These are phyloP conservation scores for Zaprionus nigranus DNA, from an alignment of 1,140 invertebrate species.

Conservation along the genomic window DNA sequence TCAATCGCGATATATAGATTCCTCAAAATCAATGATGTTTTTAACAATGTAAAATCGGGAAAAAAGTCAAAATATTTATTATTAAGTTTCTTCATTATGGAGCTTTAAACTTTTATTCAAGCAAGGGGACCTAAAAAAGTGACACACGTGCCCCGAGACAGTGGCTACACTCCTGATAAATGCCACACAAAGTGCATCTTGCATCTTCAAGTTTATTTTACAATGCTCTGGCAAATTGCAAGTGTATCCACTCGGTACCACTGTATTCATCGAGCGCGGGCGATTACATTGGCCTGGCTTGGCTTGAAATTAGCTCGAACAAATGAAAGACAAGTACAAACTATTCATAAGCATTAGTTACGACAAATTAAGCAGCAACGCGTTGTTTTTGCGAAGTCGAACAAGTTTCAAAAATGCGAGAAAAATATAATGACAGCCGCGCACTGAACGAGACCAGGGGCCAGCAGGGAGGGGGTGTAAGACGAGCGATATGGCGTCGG, in stretches of 20 bases:
- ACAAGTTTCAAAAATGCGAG: slow-evolving; percentile 81
- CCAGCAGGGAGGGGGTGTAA: slow-evolving; percentile 7
- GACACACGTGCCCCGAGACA: no score
- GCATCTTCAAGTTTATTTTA: background rate
- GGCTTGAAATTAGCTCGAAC: slow-evolving; percentile 53
- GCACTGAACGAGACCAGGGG: slow-evolving; percentile 13
- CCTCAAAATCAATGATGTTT: no score
- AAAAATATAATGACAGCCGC: slow-evolving; percentile 68
- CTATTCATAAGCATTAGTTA: slow-evolving; percentile 83
- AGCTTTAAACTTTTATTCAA: no score
- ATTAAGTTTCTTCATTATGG: no score
- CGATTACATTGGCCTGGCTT: slow-evolving; percentile 28
- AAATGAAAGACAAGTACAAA: slow-evolving; percentile 79
- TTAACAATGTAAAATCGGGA: no score
- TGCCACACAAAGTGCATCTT: no score
- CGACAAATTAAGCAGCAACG: slow-evolving; percentile 81
- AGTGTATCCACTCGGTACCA: background rate
- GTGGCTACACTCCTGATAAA: no score
- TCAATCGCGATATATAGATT: no score
- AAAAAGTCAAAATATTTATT: no score
- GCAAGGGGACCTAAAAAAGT: no score
- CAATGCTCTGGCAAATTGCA: background rate
- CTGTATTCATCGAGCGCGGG: background rate
- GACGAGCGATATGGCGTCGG: slow-evolving; percentile 23
- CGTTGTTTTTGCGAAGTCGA: slow-evolving; percentile 81